phyloP scores from a whole-genome alignment of 2,113 vertebrate species.

The Bambusicola thoracicus region DNA sequence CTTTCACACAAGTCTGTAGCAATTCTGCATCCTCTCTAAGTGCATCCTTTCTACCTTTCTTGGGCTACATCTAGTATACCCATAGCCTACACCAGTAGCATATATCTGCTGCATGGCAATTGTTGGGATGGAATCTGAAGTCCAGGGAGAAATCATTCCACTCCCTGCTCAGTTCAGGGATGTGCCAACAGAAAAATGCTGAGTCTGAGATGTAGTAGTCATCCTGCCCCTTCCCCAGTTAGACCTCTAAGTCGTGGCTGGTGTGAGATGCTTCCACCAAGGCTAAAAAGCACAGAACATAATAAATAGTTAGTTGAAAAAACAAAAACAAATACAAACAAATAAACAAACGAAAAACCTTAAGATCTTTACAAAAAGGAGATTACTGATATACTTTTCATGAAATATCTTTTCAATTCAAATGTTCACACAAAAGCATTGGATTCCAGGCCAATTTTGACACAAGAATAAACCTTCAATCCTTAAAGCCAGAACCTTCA shows the following conservation, averaged over 20 bases:
- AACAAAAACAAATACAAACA: no score
- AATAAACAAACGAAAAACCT: no score
- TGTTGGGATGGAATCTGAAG: background rate
- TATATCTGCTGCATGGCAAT: background rate
- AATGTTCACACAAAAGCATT: background rate
- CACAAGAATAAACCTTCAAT: background rate
- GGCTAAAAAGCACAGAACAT: background rate
- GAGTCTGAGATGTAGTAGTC: background rate
- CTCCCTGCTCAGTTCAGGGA: background rate
- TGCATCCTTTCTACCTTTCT: background rate
- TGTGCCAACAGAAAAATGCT: background rate
- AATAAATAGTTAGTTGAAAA: background rate
- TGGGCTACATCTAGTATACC: background rate
- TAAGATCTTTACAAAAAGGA: background rate
- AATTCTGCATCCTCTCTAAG: accelerated
- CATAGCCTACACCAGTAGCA: background rate
- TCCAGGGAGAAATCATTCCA: background rate
- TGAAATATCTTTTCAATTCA: background rate
- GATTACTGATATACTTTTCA: background rate
- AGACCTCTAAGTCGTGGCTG: background rate
- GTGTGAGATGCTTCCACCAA: background rate
- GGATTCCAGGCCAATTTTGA: background rate
- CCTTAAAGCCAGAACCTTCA: background rate
- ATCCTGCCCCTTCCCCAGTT: background rate
- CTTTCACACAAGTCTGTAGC: background rate